phyloP scores from a whole-genome alignment of 2,797 vertebrate genomes.

The Heteromormyrus szaboi region DNA sequence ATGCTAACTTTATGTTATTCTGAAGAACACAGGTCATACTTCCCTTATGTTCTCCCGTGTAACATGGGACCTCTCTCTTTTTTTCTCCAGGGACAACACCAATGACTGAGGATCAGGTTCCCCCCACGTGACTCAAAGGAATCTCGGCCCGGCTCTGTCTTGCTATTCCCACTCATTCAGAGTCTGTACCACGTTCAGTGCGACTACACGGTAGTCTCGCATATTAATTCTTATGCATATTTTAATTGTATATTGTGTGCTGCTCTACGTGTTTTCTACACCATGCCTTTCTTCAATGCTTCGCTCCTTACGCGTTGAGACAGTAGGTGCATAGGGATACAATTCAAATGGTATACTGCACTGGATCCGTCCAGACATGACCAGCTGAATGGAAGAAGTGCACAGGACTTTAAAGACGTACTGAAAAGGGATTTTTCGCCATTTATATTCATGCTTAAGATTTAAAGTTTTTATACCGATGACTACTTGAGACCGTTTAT shows the following conservation, averaged over 20 bases:
- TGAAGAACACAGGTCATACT: not conserved
- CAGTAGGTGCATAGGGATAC: not conserved
- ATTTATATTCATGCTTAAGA: not conserved
- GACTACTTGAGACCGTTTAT: not conserved
- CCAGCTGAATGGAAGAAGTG: constrained; percentile 10
- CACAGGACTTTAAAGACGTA: constrained; percentile 12
- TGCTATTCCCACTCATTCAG: not conserved
- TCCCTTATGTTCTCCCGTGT: not conserved
- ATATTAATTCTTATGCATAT: not conserved
- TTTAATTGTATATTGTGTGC: not conserved
- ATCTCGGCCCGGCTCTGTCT: constrained; percentile 32
- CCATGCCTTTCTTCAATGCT: not conserved
- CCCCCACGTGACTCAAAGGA: constrained; percentile 51
- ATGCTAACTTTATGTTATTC: not conserved
- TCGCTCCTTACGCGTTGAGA: not conserved
- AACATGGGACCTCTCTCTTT: not conserved
- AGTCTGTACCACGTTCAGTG: not conserved
- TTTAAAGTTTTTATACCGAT: not conserved
- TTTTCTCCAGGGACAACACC: constrained; percentile 47
- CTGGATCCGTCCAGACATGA: constrained; percentile 22
- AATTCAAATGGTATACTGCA: constrained; percentile 11
- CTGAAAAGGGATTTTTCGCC: not conserved
- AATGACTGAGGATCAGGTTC: constrained; percentile 43
- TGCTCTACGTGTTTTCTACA: not conserved
- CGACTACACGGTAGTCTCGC: not conserved